A percentile compares a stretch with the other conserved stretches of the same genome.
These are phyloP conservation scores for Drosophila subpulchrella DNA, from an alignment of 1,140 invertebrate genomes.

Conservation along the genomic window DNA sequence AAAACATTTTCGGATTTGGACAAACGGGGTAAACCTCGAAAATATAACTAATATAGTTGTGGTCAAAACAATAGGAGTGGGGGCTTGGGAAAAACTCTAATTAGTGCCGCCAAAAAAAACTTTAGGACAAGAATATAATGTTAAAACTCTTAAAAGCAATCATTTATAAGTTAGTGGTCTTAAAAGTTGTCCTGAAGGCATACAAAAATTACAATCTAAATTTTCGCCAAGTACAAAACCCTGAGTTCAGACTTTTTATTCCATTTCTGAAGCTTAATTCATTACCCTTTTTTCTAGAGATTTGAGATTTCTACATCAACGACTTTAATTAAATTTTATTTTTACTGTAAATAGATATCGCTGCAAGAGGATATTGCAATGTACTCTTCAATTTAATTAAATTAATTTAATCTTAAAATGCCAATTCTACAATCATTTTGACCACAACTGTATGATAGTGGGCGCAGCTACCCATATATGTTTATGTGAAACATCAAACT, in stretches of 20 bases:
- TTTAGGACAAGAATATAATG: background rate
- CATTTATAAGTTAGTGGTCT: constrained; percentile 17
- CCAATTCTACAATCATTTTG: constrained; percentile 5
- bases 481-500: constrained; percentile 13
- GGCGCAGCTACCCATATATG: background rate
- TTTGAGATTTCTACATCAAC: background rate
- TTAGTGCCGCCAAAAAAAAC: background rate
- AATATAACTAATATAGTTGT: constrained; percentile 1
- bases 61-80: constrained; percentile 9
- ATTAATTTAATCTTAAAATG: background rate
- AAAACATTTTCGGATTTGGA: constrained; percentile 7
- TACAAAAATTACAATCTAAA: background rate
- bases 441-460: constrained; percentile 12
- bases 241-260: too few species aligned
- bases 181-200: constrained; percentile 1
- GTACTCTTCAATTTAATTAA: too few species aligned
- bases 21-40: constrained; percentile 15
- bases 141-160: constrained; percentile 15
- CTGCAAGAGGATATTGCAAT: constrained; percentile 4
- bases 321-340: background rate
- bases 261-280: too few species aligned
- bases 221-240: too few species aligned
- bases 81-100: background rate
- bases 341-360: constrained; percentile 21
- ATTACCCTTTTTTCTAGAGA: too few species aligned